These are phyloP conservation scores for Zaprionus lachaisei DNA, from an alignment of 1,140 invertebrate genomes.

Conservation along the genomic window DNA sequence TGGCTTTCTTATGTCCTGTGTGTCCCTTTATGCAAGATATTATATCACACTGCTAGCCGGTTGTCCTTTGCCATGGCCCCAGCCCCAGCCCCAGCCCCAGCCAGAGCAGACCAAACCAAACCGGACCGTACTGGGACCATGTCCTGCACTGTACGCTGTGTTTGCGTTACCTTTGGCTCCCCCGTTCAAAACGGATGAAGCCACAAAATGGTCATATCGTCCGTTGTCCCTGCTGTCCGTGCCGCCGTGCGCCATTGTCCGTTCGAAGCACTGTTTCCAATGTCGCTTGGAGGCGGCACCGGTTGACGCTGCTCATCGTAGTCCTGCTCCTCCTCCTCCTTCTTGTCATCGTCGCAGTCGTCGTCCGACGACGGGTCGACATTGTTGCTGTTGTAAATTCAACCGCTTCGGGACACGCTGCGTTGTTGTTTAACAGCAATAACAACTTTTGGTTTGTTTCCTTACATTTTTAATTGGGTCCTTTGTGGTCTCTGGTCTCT, in stretches of 20 bases:
- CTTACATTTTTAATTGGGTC: slow-evolving; percentile 84
- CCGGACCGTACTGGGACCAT: slow-evolving; percentile 12
- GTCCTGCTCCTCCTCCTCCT: background rate
- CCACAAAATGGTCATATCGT: slow-evolving; percentile 79
- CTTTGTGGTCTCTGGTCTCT: slow-evolving; percentile 66
- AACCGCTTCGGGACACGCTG: slow-evolving; percentile 81
- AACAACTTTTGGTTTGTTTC: slow-evolving; percentile 83
- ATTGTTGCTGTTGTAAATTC: slow-evolving; percentile 79
- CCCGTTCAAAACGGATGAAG: slow-evolving; percentile 53
- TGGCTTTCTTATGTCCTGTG: slow-evolving; percentile 78
- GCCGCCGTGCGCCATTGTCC: slow-evolving; percentile 40
- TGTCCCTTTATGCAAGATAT: slow-evolving; percentile 80
- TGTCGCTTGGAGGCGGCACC: slow-evolving; percentile 33
- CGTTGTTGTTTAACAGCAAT: slow-evolving; percentile 82
- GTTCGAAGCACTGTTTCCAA: slow-evolving; percentile 44
- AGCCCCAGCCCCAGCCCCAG: background rate
- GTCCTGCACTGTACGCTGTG: slow-evolving; percentile 52
- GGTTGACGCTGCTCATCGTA: slow-evolving; percentile 17
- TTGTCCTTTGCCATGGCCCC: slow-evolving; percentile 55
- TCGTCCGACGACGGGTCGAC: slow-evolving; percentile 29
- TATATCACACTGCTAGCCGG: slow-evolving; percentile 74
- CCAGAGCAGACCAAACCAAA: slow-evolving; percentile 4
- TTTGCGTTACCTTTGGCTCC: slow-evolving; percentile 73
- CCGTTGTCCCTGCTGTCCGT: slow-evolving; percentile 44
- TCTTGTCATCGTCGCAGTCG: background rate